phyloP scores from a whole-genome alignment of 2,113 vertebrate genomes.

The Illadopsis cleaveri region DNA sequence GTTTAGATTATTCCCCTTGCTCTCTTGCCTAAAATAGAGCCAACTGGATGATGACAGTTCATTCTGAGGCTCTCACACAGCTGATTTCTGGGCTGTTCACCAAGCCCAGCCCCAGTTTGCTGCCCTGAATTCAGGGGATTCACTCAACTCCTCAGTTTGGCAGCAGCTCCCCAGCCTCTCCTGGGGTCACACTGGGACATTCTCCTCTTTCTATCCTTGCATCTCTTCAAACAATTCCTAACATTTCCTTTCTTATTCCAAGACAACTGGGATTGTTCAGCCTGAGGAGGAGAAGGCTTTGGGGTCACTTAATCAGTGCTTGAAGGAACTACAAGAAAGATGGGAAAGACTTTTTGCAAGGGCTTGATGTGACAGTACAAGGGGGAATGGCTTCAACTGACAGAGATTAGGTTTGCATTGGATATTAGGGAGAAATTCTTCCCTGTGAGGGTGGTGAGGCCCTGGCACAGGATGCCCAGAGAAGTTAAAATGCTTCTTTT shows the following conservation, averaged over 20 bases:
- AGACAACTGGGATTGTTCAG: background rate
- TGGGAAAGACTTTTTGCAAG: background rate
- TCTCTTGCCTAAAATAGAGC: slow-evolving; percentile 9
- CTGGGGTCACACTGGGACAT: background rate
- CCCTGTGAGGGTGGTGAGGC: background rate
- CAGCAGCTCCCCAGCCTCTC: background rate
- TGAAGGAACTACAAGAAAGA: background rate
- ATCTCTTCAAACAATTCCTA: background rate
- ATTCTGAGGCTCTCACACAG: background rate
- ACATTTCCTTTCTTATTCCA: background rate
- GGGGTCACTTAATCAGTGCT: no score
- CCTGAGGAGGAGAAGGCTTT: background rate
- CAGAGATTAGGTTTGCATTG: background rate
- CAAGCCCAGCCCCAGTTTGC: background rate
- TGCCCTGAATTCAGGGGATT: background rate
- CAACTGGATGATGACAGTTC: background rate
- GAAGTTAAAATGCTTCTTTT: background rate
- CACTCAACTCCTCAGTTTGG: background rate
- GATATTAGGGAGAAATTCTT: background rate
- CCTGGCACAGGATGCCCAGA: background rate
- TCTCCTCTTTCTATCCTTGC: background rate
- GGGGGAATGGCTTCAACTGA: background rate
- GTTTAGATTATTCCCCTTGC: background rate
- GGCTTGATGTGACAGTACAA: background rate
- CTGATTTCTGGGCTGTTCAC: background rate